Base-by-base conservation (phyloP, 2,113 vertebrate genomes). In the Acanthisitta chloris region DNA sequence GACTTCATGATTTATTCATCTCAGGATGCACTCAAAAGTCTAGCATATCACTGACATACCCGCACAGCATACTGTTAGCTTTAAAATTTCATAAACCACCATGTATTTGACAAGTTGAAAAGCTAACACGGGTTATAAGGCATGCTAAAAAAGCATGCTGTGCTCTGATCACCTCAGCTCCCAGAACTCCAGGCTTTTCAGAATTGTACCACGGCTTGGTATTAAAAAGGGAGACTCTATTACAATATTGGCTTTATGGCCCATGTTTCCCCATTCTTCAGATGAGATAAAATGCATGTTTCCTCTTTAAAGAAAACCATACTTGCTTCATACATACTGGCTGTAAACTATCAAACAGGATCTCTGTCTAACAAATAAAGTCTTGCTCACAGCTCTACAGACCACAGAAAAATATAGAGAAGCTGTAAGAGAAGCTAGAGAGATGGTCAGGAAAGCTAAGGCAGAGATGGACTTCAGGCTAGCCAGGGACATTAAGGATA, bases 1-100 rank as follows among this genome's bases (percentile, higher is more conserved):
- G 31, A 90, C 82, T 93, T 89, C 78, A 97, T 97, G 96, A 94
- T 96, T 97, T 96, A 97, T 97, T 96, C 83, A 97, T 95, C 55
- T 88, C 72, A 49, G 96, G 91, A 97, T 94, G 94, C 96, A 92
- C 94, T 97, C 91, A 66, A 38, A 96, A 94, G 88, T 92, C 92
- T 95, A 83, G 80, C 43, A 0, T 90, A 95, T 89, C 28, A 0
- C 90, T 92, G 71, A 66, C 88, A 92, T 93, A 81, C 77, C 86
- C 7, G 13, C 48, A 58, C 83, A 94, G 91, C 91, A 81, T 25
- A 95, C 90, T 94, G 92, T 85, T 91, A 94, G 80, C 81, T 96
- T 97, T 93, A 97, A 96, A 95, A 96, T 97, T 96, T 96, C 94
- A 96, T 95, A 96, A 96, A 94, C 85, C 81, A 70, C 82, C 90